phyloP scores from a whole-genome alignment of 2,113 vertebrate genomes.

The Cyphomyrus plagiostoma region DNA sequence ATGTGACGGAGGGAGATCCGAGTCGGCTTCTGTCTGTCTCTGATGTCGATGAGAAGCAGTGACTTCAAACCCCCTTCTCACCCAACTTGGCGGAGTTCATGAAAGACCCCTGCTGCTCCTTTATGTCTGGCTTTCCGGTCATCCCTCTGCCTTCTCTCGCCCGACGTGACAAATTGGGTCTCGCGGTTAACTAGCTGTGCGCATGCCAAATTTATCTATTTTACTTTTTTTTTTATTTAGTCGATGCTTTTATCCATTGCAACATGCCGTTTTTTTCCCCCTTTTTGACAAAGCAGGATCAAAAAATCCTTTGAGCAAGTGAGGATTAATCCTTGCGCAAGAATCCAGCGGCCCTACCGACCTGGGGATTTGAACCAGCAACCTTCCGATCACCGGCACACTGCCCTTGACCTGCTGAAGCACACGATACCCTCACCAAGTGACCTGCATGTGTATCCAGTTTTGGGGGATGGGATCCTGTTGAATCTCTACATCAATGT shows the following conservation, averaged over 20 bases:
- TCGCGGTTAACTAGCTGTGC: background rate
- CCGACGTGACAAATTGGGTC: background rate
- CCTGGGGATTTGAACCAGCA: background rate
- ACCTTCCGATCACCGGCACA: background rate
- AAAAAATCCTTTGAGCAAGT: background rate
- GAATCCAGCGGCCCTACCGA: background rate
- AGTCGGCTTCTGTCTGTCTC: background rate
- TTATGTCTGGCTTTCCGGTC: background rate
- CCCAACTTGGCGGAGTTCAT: background rate
- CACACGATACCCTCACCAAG: background rate
- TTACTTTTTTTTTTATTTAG: background rate
- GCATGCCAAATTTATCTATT: background rate
- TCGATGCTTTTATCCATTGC: background rate
- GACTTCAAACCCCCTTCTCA: background rate
- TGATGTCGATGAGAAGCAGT: slow-evolving; percentile 5
- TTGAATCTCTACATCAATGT: background rate
- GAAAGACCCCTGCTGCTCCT: background rate
- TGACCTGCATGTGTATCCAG: background rate
- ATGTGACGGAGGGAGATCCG: background rate
- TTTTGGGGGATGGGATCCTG: background rate
- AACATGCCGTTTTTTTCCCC: background rate
- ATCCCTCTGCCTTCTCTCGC: no score
- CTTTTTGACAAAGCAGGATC: background rate
- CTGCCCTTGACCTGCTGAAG: background rate
- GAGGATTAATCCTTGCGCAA: background rate